A percentile compares a stretch with the other conserved stretches of the same genome.
These are phyloP conservation scores for Coracias cyanogaster DNA, from an alignment of 2,797 vertebrate species.

Conservation along the genomic window DNA sequence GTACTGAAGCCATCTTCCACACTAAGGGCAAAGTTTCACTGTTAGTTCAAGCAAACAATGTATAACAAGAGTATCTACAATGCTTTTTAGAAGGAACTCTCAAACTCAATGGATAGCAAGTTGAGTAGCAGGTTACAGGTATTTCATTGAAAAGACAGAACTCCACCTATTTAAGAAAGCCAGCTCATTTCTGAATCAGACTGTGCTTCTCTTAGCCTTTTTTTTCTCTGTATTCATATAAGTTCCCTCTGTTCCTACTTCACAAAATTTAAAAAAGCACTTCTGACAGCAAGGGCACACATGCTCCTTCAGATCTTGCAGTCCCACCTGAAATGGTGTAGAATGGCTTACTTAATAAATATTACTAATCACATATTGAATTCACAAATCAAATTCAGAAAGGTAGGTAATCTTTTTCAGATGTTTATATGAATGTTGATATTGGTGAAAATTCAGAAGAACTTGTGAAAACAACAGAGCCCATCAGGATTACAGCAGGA, in stretches of 20 bases:
- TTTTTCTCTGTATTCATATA: background rate
- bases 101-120: background rate
- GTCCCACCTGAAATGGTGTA: background rate
- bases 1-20: background rate
- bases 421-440: background rate
- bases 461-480: background rate
- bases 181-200: background rate
- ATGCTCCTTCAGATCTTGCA: background rate
- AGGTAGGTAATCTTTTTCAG: background rate
- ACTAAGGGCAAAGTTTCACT: background rate
- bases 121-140: background rate
- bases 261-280: background rate
- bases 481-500: background rate
- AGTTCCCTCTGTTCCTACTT: background rate
- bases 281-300: background rate
- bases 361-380: background rate
- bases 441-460: background rate
- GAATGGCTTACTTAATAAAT: background rate
- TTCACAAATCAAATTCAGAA: background rate
- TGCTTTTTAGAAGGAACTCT: background rate
- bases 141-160: background rate
- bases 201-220: background rate
- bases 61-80: background rate
- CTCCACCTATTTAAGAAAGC: background rate
- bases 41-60: background rate